These are phyloP conservation scores for Gymnocypris eckloni DNA, from an alignment of 2,797 vertebrate genomes.

Conservation along the genomic window DNA sequence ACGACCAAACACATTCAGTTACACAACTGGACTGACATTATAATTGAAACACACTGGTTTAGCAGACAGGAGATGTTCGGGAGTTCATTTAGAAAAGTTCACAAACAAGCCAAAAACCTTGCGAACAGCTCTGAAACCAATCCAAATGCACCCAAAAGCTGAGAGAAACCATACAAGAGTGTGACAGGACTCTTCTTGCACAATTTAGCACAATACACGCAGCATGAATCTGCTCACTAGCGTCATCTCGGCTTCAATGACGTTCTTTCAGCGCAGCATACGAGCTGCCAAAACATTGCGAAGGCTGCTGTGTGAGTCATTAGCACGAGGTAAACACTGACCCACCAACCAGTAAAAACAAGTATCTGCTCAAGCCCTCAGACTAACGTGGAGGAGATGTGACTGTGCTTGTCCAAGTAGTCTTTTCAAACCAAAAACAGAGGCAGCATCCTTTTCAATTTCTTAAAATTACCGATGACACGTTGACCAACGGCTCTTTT, in stretches of 20 bases:
- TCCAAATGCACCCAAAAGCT: background rate
- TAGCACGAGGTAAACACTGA: background rate
- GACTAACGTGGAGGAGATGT: background rate
- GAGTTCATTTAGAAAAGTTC: background rate
- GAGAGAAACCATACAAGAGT: background rate
- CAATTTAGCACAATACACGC: conserved; percentile 17
- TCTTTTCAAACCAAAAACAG: background rate
- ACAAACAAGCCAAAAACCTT: background rate
- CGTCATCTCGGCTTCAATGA: background rate
- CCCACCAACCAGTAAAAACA: conserved; percentile 1
- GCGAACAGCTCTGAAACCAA: conserved; percentile 12
- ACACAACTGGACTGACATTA: background rate
- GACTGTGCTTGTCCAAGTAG: background rate
- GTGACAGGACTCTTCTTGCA: conserved; percentile 23
- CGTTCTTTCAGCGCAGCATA: background rate
- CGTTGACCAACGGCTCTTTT: background rate
- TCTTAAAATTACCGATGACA: background rate
- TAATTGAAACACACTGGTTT: background rate
- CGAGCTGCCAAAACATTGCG: conserved; percentile 3
- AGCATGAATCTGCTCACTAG: background rate
- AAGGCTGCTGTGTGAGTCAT: conserved; percentile 6
- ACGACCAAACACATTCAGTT: background rate
- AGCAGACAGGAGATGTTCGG: background rate
- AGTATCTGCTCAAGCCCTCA: background rate
- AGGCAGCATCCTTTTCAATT: background rate